phyloP scores from a whole-genome alignment of 1,140 invertebrate species.

The Trinorchestia longiramus region DNA sequence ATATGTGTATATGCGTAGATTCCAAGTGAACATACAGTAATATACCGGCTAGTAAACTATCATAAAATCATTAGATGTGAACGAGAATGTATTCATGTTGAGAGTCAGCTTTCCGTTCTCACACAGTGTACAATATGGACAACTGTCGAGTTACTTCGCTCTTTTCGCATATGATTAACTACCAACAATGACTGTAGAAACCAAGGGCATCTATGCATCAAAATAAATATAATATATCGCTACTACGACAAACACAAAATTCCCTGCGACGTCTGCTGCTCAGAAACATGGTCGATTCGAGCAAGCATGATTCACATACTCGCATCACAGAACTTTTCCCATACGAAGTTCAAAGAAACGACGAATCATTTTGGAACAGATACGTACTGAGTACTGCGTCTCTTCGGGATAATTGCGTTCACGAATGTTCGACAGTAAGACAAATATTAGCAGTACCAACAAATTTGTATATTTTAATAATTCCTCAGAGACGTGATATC shows the following conservation, averaged over 20 bases:
- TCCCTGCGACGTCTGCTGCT: constrained; percentile 15
- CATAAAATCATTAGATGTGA: neutral
- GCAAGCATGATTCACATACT: constrained; percentile 36
- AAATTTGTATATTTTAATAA: neutral
- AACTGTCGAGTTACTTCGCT: neutral
- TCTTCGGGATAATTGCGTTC: constrained; percentile 4
- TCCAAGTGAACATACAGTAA: too few species aligned
- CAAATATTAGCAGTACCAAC: neutral
- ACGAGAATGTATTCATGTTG: too few species aligned
- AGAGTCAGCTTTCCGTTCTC: too few species aligned
- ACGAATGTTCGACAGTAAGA: neutral
- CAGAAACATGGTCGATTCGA: constrained; percentile 13
- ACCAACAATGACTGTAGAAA: neutral
- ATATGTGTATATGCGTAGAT: neutral
- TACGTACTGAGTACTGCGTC: constrained; percentile 40
- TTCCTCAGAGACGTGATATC: neutral
- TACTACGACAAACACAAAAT: neutral
- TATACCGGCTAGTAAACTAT: too few species aligned
- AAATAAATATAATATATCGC: neutral
- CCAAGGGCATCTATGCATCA: too few species aligned
- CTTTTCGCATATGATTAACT: neutral
- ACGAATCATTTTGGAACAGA: constrained; percentile 46
- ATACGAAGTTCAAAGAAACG: neutral
- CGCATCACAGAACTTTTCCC: constrained; percentile 24
- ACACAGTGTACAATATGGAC: neutral